Percentiles rank a stretch among this genome's conserved stretches.
Conservation (phyloP, 1,140 invertebrate species). For the Nylanderia fulva region DNA sequence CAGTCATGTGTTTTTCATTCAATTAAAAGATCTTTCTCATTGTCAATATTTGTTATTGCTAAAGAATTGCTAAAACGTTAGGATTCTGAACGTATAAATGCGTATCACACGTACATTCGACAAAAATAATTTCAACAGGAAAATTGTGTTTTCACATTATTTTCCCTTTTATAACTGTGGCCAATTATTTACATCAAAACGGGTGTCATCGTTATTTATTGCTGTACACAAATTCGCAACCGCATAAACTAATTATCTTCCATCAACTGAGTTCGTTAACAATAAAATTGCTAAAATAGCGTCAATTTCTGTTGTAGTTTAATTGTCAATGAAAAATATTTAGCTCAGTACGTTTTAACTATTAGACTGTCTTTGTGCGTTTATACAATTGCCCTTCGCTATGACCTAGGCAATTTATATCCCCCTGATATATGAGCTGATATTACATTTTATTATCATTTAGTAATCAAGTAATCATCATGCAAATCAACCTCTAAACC, state of each 20-base stretch:
- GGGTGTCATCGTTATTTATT: not conserved
- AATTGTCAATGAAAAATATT: not conserved
- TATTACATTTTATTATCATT: not conserved
- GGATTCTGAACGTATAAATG: not conserved
- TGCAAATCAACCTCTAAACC: not conserved
- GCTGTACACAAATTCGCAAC: not conserved
- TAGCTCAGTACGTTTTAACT: not conserved
- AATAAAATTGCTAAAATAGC: not conserved
- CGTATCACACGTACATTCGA: not conserved
- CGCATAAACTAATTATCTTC: not conserved
- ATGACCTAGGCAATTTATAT: slow-evolving; percentile 20
- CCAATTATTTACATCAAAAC: not conserved
- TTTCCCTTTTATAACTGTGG: not conserved
- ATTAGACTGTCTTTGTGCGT: not conserved
- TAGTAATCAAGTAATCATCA: not conserved
- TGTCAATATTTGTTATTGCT: not conserved
- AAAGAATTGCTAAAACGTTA: not conserved
- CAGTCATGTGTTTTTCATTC: not conserved
- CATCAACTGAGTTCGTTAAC: not conserved
- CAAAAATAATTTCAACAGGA: not conserved
- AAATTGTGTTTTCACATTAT: not conserved
- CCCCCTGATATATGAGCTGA: not conserved
- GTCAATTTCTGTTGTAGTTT: not conserved
- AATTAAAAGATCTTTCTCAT: not conserved
- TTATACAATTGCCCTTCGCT: slow-evolving; percentile 33